phyloP scores from a whole-genome alignment of 2,797 vertebrate genomes.

The Danio choprae region DNA sequence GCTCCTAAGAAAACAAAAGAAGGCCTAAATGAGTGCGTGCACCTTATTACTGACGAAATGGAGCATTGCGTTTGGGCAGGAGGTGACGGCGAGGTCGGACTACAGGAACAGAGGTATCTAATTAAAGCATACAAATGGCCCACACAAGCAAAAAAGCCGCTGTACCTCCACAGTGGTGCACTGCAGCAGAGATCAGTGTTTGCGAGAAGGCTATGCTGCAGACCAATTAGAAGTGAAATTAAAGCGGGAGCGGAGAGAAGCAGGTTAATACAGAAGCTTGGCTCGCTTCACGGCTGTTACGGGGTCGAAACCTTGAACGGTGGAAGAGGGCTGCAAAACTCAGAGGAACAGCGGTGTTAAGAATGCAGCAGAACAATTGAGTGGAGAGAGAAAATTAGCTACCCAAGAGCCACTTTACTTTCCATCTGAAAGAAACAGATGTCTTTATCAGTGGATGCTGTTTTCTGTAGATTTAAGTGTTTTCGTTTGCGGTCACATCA shows the following conservation, averaged over 20 bases:
- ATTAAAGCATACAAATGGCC: conserved; percentile 53
- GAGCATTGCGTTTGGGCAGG: conserved; percentile 28
- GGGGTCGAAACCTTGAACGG: conserved; percentile 17
- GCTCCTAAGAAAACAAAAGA: conserved; percentile 65
- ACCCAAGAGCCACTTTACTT: conserved; percentile 1
- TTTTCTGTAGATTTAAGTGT: conserved; percentile 5
- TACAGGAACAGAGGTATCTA: conserved; percentile 28
- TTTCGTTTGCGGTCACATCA: neutral
- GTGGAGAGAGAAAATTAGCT: conserved; percentile 6
- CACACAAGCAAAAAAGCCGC: conserved; percentile 51
- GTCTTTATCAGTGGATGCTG: neutral
- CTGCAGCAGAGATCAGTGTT: conserved; percentile 61
- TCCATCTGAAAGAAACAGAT: neutral
- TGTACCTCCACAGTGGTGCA: conserved; percentile 38
- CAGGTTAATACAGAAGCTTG: conserved; percentile 38
- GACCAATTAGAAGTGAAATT: conserved; percentile 64
- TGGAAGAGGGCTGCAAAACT: neutral
- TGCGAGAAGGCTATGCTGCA: conserved; percentile 51
- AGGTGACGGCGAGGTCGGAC: conserved; percentile 10
- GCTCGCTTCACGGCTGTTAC: conserved; percentile 34
- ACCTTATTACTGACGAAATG: conserved; percentile 22
- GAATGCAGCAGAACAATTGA: conserved; percentile 9
- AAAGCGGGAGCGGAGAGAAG: conserved; percentile 44
- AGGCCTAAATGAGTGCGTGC: conserved; percentile 59
- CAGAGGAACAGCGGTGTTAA: neutral